These are phyloP conservation scores for Scaptomyza parva DNA, from an alignment of 2,888 invertebrate genomes.

Conservation along the genomic window DNA sequence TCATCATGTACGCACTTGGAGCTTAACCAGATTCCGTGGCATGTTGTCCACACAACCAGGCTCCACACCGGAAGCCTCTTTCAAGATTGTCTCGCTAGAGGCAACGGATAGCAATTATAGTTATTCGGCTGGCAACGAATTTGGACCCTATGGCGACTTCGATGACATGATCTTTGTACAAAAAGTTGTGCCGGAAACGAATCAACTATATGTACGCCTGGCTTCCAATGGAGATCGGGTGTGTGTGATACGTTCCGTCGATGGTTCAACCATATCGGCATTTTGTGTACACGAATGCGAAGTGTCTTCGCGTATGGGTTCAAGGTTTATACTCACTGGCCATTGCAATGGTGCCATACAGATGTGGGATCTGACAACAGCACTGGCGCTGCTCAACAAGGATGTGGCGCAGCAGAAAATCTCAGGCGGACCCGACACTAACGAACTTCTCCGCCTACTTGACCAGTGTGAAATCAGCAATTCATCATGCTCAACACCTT, in stretches of 20 bases:
- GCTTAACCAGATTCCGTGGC: conserved; percentile 97
- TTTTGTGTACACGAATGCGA: conserved; percentile 99
- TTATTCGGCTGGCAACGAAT: conserved; percentile 88
- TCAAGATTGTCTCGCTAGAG: conserved; percentile 89
- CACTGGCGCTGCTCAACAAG: conserved; percentile 91
- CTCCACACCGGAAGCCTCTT: conserved; percentile 98
- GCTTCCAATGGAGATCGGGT: conserved; percentile 98
- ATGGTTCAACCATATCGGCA: conserved; percentile 96
- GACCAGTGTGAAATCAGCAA: conserved; percentile 97
- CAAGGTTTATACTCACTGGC: conserved; percentile 95
- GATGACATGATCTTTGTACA: conserved; percentile 98
- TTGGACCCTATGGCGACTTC: conserved; percentile 98
- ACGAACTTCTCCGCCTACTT: conserved; percentile 94
- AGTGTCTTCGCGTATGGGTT: conserved; percentile 96
- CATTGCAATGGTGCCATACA: conserved; percentile 97
- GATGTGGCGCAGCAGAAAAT: conserved; percentile 90
- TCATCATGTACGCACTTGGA: conserved; percentile 99
- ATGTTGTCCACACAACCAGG: conserved; percentile 99
- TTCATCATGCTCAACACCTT: conserved; percentile 90
- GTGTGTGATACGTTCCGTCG: conserved; percentile 97
- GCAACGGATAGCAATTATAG: conserved; percentile 88
- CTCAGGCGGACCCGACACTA: conserved; percentile 94
- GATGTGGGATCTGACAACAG: conserved; percentile 99
- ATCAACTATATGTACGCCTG: conserved; percentile 95
- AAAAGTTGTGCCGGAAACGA: conserved; percentile 98